phyloP scores from a whole-genome alignment of 2,797 vertebrate species.

The Danionella dracula region DNA sequence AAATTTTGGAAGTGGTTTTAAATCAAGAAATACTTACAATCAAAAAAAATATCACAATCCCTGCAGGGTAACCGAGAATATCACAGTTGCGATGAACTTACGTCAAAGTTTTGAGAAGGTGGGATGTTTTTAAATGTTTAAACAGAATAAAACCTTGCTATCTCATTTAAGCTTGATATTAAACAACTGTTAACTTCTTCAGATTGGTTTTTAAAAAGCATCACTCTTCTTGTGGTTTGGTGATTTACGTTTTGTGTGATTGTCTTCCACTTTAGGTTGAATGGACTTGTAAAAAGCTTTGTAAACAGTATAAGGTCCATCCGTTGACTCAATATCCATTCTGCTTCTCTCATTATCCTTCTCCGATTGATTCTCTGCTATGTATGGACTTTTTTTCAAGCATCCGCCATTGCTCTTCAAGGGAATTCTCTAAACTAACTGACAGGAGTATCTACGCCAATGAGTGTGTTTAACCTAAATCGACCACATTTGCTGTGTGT shows the following conservation, averaged over 20 bases:
- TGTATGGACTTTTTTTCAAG: not conserved
- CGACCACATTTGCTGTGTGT: slow-evolving; percentile 18
- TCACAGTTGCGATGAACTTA: not conserved
- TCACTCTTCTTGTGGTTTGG: not conserved
- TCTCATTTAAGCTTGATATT: no score
- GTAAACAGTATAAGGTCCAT: not conserved
- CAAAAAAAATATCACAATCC: no score
- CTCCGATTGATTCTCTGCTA: not conserved
- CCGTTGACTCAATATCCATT: not conserved
- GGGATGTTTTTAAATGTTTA: no score
- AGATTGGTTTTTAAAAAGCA: not conserved
- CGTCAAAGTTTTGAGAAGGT: not conserved
- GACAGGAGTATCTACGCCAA: slow-evolving; percentile 12
- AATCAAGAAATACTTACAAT: no score
- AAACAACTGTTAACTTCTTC: not conserved
- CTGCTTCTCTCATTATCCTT: not conserved
- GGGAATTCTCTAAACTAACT: slow-evolving; percentile 4
- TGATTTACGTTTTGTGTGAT: not conserved
- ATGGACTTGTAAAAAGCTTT: not conserved
- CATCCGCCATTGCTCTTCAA: not conserved
- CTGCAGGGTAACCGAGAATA: no score
- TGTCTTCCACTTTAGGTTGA: not conserved
- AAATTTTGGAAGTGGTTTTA: no score
- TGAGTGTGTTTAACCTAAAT: slow-evolving; percentile 6
- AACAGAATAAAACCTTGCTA: no score